Evolutionary conservation across 64 coral and sea anemone species (phyloP).

Genomic region (Platygyra sinensis): DNA sequence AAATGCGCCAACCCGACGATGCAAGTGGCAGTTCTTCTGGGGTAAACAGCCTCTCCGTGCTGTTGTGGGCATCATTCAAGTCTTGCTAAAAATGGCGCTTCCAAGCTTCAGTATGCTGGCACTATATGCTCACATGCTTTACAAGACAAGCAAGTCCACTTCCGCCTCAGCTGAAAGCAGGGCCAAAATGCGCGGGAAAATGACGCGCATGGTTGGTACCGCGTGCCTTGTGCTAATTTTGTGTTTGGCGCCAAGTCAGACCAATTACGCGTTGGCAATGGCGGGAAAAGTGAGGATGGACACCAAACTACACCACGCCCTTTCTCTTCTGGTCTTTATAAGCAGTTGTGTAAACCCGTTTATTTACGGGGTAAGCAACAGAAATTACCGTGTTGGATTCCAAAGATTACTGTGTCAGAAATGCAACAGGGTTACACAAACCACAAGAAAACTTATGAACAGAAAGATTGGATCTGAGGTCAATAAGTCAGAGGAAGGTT

Average conservation of each 20-base stretch:
- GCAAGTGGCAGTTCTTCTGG: neutral
- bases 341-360: conserved; percentile 31
- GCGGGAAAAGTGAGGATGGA: conserved; percentile 10
- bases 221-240: neutral
- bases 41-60: neutral
- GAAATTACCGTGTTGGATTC: neutral
- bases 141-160: neutral
- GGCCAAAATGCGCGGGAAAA: conserved; percentile 39
- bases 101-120: conserved; percentile 10
- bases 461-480: neutral
- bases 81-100: neutral
- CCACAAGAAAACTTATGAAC: neutral
- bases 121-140: conserved; percentile 11
- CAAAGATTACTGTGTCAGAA: neutral
- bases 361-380: conserved; percentile 33
- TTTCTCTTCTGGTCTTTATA: neutral
- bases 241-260: conserved; percentile 19
- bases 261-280: conserved; percentile 2
- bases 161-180: conserved; percentile 6
- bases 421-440: neutral
- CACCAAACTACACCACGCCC: neutral
- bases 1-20: neutral
- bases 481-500: neutral
- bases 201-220: neutral
- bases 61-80: conserved; percentile 5